These are phyloP conservation scores for Cyprinella venusta DNA, from an alignment of 2,797 vertebrate species.

Conservation along the genomic window DNA sequence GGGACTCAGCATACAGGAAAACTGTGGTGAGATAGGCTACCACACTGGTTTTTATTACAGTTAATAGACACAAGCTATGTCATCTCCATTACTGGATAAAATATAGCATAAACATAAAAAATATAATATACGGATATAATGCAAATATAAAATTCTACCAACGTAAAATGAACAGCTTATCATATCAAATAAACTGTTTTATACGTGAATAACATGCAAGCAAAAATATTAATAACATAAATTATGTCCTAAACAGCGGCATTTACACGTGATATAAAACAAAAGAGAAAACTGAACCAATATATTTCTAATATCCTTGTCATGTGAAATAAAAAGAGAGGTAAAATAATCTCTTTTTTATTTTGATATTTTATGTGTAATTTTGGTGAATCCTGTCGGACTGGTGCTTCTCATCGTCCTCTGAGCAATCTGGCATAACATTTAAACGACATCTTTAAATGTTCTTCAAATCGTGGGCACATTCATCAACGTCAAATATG, in stretches of 20 bases:
- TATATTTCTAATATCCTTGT: background rate
- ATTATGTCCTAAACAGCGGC: background rate
- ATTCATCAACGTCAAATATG: slow-evolving; percentile 83
- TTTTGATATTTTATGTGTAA: slow-evolving; percentile 55
- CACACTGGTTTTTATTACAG: slow-evolving; percentile 35
- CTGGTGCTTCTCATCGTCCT: slow-evolving; percentile 70
- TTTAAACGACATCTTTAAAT: slow-evolving; percentile 80
- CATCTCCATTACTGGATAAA: background rate
- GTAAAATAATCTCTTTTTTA: slow-evolving; percentile 18
- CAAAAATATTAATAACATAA: slow-evolving; percentile 1
- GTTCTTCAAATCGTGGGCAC: slow-evolving; percentile 76
- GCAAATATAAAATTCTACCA: background rate
- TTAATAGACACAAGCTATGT: background rate
- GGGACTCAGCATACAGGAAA: slow-evolving; percentile 59
- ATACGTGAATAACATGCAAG: background rate
- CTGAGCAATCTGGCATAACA: slow-evolving; percentile 66
- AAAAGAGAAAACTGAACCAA: background rate
- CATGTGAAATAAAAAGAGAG: background rate
- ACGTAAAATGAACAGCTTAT: background rate
- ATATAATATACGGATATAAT: background rate
- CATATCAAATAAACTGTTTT: background rate
- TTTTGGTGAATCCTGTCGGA: slow-evolving; percentile 54
- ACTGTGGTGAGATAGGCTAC: slow-evolving; percentile 69
- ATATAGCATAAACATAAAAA: no score
- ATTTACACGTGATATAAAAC: slow-evolving; percentile 10